Base-by-base conservation (phyloP, 2,888 invertebrate species). In the Cetonia aurata region DNA sequence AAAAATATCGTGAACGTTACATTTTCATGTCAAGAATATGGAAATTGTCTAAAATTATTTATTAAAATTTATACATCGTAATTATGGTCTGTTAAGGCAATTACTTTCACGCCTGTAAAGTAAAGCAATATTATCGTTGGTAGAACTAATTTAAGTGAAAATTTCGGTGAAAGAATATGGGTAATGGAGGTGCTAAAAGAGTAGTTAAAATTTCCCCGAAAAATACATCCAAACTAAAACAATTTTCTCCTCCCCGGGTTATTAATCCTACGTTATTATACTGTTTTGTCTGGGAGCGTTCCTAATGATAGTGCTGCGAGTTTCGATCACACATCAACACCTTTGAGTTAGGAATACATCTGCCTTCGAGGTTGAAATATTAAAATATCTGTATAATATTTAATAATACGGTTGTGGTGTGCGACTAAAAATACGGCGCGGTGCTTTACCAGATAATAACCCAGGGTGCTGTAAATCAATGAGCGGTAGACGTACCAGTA, bases 331-430 rank as follows among this genome's bases (percentile, higher is more conserved):
- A 79, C 81, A 79, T 80, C 78, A 79, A 78, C 77, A 79, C 78
- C 80, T 78, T 72, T 71, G 71, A 75, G 71, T 73, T 69, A 72
- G 55, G 74, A 77, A 71, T 76, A 76, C 80, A 79, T 79, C 79
- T 80, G 81, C 80, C 81, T 78, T 73, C 73, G 53, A 74, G 77
- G 77, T 68, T 71, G 67, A 76, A 82, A 83, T 82, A 83, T 83
- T 81, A 81, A 83, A 83, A 82, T 82, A 81, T 83, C 81, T 78
- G 79, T 79, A 80, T 80, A 80, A 82, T 81, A 81, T 82, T 83
- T 83, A 83, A 83, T 82, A 82, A 82, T 80, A 82, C 80, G 81
- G 77, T 79, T 80, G 76, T 78, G 75, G 77, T 77, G 78, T 25
- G 25, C 76, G 76, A 77, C 80, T 80, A 80, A 81, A 81, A 81